Percentiles rank a stretch among this genome's conserved stretches.
Evolutionary conservation across 2,113 vertebrate genomes (phyloP).

Genomic region (Prochilodus magdalenae): DNA sequence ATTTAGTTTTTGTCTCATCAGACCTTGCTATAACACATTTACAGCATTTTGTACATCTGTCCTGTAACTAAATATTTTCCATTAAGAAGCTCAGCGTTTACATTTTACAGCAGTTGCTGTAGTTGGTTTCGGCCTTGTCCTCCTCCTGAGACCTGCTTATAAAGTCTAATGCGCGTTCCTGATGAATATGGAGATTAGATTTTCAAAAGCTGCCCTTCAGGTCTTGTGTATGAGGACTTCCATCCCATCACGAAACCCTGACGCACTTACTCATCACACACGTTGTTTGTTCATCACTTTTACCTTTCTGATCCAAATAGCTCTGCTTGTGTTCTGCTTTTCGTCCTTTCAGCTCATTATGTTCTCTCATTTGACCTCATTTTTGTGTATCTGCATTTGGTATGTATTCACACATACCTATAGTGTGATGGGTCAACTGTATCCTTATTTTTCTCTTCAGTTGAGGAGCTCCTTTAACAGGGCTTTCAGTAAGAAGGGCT

Average conservation of each 20-base stretch:
- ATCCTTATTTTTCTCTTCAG: conserved; percentile 66
- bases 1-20: not conserved
- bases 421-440: not conserved
- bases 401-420: no score
- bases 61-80: not conserved
- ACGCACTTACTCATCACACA: conserved; percentile 13
- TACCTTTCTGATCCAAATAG: not conserved
- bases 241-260: not conserved
- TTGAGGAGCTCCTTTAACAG: conserved; percentile 98
- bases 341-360: not conserved
- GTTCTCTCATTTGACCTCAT: not conserved
- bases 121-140: not conserved
- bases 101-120: conserved; percentile 16
- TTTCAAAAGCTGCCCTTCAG: not conserved
- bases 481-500: conserved; percentile 96
- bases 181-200: not conserved
- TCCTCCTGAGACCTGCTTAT: not conserved
- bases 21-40: not conserved
- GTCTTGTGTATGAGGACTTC: not conserved
- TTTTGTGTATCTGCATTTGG: not conserved
- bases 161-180: not conserved
- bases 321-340: not conserved
- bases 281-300: not conserved
- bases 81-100: not conserved
- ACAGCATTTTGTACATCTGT: not conserved